Conservation (phyloP, 2,888 invertebrate genomes). For the Apantesis nais region DNA sequence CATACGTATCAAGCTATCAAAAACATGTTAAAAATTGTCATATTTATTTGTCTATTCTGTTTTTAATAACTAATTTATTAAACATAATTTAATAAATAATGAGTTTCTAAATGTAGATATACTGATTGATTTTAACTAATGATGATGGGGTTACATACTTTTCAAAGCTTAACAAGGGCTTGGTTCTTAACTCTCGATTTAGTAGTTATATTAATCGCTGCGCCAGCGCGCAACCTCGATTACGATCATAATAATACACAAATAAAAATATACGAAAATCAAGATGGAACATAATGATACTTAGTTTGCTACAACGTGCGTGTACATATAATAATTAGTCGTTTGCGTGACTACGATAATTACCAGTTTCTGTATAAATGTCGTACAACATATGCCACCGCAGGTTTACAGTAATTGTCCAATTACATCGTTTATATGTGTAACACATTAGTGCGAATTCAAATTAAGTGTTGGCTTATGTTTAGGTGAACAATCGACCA, state of each 20-base stretch:
- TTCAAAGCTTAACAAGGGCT: not conserved
- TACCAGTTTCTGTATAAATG: constrained; percentile 69
- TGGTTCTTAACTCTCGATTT: not conserved
- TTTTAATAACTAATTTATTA: not conserved
- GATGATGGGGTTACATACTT: not conserved
- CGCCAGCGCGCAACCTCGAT: not conserved
- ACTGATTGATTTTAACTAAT: too few species aligned
- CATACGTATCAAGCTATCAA: too few species aligned
- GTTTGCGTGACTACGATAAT: constrained; percentile 76
- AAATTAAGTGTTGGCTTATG: constrained; percentile 51
- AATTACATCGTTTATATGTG: constrained; percentile 65
- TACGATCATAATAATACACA: not conserved
- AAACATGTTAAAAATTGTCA: too few species aligned
- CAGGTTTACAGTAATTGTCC: constrained; percentile 70
- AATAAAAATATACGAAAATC: constrained; percentile 32
- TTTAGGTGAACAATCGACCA: constrained; percentile 40
- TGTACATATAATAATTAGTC: constrained; percentile 69
- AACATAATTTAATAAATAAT: not conserved
- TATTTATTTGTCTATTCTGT: too few species aligned
- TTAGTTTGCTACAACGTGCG: constrained; percentile 53
- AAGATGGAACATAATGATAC: constrained; percentile 51
- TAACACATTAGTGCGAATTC: constrained; percentile 53
- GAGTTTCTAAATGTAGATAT: not conserved
- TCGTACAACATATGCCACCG: constrained; percentile 64
- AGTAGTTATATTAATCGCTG: not conserved